Conservation (phyloP, 1,140 invertebrate species). For the Brachionus manjavacas region DNA sequence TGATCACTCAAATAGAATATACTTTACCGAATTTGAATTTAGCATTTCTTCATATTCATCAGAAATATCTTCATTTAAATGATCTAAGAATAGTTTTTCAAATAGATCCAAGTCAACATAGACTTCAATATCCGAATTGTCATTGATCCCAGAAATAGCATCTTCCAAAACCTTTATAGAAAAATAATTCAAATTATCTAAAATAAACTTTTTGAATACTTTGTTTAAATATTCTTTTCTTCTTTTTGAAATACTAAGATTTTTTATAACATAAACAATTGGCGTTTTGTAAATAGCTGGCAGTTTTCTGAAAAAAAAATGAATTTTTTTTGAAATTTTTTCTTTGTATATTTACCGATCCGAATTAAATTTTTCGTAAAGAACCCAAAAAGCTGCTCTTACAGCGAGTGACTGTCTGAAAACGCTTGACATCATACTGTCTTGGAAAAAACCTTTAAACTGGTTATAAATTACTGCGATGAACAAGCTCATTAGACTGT, state of each 20-base stretch:
- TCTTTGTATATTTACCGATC: slow-evolving; percentile 23
- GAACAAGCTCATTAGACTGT: slow-evolving; percentile 53
- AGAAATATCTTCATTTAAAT: slow-evolving; percentile 2
- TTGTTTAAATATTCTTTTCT: slow-evolving; percentile 7
- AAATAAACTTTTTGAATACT: neutral
- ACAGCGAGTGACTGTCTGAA: slow-evolving; percentile 51
- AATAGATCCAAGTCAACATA: slow-evolving; percentile 1
- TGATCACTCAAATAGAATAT: neutral
- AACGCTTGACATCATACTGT: slow-evolving; percentile 52
- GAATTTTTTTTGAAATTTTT: neutral
- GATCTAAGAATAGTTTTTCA: slow-evolving; percentile 22
- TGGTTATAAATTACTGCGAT: slow-evolving; percentile 56
- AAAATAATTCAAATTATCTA: neutral
- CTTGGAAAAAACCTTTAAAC: slow-evolving; percentile 56
- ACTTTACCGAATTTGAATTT: slow-evolving; percentile 19
- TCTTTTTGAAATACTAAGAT: neutral
- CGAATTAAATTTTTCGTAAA: slow-evolving; percentile 42
- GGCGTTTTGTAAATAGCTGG: neutral
- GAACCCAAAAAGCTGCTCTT: slow-evolving; percentile 53
- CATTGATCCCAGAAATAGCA: neutral
- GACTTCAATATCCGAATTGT: neutral
- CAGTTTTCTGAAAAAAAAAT: neutral
- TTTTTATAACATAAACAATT: neutral
- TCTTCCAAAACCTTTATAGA: neutral
- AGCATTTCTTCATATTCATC: neutral